Conservation (phyloP, 2,113 vertebrate genomes). For the Anhinga rufa region DNA sequence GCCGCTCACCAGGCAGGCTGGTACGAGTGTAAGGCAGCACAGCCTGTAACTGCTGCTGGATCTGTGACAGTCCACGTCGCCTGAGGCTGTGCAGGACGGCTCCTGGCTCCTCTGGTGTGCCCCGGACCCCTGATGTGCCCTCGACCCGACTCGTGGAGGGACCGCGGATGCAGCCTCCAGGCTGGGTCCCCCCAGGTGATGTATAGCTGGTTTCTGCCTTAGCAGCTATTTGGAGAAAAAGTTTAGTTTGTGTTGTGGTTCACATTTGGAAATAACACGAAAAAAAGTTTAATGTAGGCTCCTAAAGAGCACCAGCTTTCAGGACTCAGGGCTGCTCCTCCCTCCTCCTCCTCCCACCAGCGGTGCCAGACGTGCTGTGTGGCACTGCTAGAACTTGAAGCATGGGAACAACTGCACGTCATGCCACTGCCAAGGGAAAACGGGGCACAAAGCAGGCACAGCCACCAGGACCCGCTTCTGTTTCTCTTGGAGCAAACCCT, state of each 20-base stretch:
- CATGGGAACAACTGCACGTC: accelerated
- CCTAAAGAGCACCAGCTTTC: background rate
- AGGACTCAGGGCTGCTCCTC: background rate
- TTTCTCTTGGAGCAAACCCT: background rate
- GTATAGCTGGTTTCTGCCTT: background rate
- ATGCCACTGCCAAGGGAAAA: accelerated
- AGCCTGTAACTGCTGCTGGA: background rate
- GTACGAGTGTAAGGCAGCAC: background rate
- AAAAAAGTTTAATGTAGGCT: background rate
- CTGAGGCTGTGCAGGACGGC: background rate
- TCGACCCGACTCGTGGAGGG: accelerated
- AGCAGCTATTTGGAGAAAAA: background rate
- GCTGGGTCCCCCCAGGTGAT: background rate
- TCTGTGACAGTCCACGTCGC: no score
- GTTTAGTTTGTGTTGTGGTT: background rate
- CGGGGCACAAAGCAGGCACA: background rate
- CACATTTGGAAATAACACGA: background rate
- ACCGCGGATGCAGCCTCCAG: accelerated
- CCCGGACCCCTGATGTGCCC: background rate
- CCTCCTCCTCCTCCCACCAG: background rate
- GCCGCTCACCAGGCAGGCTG: background rate
- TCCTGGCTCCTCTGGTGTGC: background rate
- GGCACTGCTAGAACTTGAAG: background rate
- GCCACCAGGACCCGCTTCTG: background rate
- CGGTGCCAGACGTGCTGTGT: accelerated